These are phyloP conservation scores for Orthonychiurus folsomi DNA, from an alignment of 2,888 invertebrate species.

Conservation along the genomic window DNA sequence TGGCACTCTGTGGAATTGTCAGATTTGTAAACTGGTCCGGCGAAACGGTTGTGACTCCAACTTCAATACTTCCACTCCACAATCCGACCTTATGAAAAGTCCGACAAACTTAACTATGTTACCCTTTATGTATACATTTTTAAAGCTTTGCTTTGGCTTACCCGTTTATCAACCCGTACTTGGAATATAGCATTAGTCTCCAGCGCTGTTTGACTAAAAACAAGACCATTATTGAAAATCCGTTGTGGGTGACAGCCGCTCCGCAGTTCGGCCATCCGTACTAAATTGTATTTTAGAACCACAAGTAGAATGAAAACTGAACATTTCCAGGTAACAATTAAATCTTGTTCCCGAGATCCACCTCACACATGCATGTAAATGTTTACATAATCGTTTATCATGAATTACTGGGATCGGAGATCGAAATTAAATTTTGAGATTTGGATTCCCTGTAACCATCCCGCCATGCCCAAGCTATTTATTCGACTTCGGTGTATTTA, in stretches of 20 bases:
- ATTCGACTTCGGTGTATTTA: too few species aligned
- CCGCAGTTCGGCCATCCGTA: constrained; percentile 74
- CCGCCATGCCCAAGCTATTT: too few species aligned
- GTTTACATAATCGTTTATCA: too few species aligned
- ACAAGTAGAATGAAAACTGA: constrained; percentile 47
- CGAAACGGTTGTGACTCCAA: constrained; percentile 62
- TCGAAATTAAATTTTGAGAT: too few species aligned
- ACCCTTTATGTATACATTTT: constrained; percentile 5
- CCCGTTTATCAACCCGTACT: constrained; percentile 81
- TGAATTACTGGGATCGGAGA: too few species aligned
- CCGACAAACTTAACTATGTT: constrained; percentile 15
- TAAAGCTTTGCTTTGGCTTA: constrained; percentile 47
- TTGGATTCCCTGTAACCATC: too few species aligned
- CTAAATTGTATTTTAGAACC: constrained; percentile 75
- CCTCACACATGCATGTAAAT: too few species aligned
- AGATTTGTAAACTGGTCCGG: constrained; percentile 51
- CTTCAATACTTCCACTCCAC: constrained; percentile 68
- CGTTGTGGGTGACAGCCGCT: constrained; percentile 57
- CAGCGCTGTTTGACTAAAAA: constrained; percentile 69
- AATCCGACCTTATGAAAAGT: constrained; percentile 57
- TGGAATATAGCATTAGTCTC: constrained; percentile 74
- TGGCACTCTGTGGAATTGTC: constrained; percentile 65
- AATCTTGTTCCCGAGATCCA: too few species aligned
- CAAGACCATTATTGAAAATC: constrained; percentile 83
- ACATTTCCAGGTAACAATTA: too few species aligned